Conservation (phyloP, 2,113 vertebrate genomes). For the Phodopus roborovskii region DNA sequence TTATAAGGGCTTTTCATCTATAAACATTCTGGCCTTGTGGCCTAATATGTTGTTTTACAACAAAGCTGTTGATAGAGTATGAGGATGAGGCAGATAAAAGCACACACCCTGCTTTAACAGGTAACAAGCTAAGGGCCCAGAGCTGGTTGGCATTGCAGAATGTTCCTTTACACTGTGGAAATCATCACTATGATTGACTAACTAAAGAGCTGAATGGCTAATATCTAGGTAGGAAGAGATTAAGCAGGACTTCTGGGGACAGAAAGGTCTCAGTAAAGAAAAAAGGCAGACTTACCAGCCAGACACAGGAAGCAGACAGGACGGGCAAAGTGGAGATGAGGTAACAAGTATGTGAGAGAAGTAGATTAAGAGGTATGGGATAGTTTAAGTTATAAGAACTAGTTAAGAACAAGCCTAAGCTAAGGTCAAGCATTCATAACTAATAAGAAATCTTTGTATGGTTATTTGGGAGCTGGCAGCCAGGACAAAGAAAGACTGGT, state of each 20-base stretch:
- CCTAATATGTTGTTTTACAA: background rate
- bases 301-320: background rate
- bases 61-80: background rate
- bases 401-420: background rate
- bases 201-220: background rate
- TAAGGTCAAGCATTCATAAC: background rate
- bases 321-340: background rate
- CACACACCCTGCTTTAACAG: background rate
- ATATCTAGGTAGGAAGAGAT: background rate
- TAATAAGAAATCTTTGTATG: background rate
- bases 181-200: background rate
- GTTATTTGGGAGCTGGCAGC: background rate
- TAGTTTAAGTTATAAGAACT: background rate
- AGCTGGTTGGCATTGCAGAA: background rate
- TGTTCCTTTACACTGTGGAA: background rate
- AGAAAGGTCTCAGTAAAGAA: background rate
- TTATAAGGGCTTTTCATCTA: background rate
- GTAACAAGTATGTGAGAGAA: background rate
- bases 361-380: background rate
- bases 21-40: background rate
- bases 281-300: background rate
- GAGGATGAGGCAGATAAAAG: background rate
- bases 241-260: background rate
- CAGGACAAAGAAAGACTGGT: background rate
- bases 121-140: background rate